phyloP scores from a whole-genome alignment of 2,113 vertebrate species.

The Cyphomyrus plagiostoma region DNA sequence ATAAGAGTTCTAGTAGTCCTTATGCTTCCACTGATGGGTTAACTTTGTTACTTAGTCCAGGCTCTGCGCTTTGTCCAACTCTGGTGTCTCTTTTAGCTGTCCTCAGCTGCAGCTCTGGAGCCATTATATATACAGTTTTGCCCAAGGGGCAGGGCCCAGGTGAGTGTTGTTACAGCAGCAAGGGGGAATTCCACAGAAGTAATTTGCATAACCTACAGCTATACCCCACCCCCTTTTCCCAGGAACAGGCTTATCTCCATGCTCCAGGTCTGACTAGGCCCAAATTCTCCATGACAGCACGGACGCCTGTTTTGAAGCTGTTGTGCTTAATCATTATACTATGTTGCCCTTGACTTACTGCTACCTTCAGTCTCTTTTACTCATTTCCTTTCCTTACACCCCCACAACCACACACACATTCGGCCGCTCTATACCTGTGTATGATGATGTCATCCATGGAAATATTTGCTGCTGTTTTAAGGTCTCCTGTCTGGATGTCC shows the following conservation, averaged over 20 bases:
- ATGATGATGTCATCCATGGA: not conserved
- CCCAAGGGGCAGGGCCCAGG: conserved; percentile 35
- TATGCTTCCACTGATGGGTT: not conserved
- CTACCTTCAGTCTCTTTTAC: not conserved
- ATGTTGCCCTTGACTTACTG: conserved; percentile 1
- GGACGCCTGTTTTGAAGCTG: too few relatives aligned
- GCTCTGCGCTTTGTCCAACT: not conserved
- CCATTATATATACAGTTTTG: not conserved
- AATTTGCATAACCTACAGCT: not conserved
- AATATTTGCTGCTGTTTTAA: not conserved
- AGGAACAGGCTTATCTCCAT: not conserved
- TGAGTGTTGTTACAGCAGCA: conserved; percentile 27
- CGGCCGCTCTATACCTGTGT: not conserved
- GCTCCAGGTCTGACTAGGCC: not conserved
- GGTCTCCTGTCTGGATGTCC: not conserved
- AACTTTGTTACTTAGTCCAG: not conserved
- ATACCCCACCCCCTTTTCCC: conserved; percentile 29
- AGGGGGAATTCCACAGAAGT: conserved; percentile 59
- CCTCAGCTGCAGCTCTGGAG: not conserved
- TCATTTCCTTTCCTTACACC: not conserved
- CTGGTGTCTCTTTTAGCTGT: conserved; percentile 1
- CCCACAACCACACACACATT: not conserved
- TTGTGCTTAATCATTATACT: conserved; percentile 15
- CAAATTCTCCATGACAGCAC: conserved; percentile 1
- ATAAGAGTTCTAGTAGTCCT: not conserved